Evolutionary conservation across 2,888 invertebrate genomes (phyloP).

Genomic region (Lithophane leautieri): DNA sequence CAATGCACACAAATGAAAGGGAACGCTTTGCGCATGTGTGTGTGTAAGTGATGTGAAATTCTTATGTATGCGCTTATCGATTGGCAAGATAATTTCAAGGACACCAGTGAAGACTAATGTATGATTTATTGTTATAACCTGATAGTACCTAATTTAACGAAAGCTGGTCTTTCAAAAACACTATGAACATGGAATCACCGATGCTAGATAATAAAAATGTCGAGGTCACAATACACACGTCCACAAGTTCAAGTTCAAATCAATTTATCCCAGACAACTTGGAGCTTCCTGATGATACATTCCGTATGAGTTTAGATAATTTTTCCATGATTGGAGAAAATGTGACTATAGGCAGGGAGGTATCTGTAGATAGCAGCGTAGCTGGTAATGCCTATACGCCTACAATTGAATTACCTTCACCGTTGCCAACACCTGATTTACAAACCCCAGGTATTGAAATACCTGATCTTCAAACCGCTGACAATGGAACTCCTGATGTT

Average conservation of each 20-base stretch:
- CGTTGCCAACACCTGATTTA: constrained; percentile 48
- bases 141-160: constrained; percentile 41
- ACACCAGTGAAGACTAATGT: constrained; percentile 71
- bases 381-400: constrained; percentile 69
- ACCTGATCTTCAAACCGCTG: not conserved
- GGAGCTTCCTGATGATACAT: constrained; percentile 84
- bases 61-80: constrained; percentile 85
- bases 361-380: constrained; percentile 73
- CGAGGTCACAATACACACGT: constrained; percentile 69
- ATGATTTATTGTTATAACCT: constrained; percentile 64
- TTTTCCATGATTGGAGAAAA: constrained; percentile 85
- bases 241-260: constrained; percentile 77
- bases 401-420: constrained; percentile 62
- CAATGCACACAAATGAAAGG: constrained; percentile 77
- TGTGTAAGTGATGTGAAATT: constrained; percentile 87
- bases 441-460: constrained; percentile 21
- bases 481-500: constrained; percentile 56
- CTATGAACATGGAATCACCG: constrained; percentile 76
- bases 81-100: constrained; percentile 88
- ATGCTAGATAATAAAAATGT: constrained; percentile 70
- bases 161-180: constrained; percentile 44
- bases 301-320: constrained; percentile 84
- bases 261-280: constrained; percentile 80
- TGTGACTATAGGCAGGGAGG: constrained; percentile 79
- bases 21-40: constrained; percentile 81